Percentiles rank a stretch among this genome's conserved stretches.
Evolutionary conservation across 2,113 vertebrate genomes (phyloP).

Genomic region (Phycodurus eques): DNA sequence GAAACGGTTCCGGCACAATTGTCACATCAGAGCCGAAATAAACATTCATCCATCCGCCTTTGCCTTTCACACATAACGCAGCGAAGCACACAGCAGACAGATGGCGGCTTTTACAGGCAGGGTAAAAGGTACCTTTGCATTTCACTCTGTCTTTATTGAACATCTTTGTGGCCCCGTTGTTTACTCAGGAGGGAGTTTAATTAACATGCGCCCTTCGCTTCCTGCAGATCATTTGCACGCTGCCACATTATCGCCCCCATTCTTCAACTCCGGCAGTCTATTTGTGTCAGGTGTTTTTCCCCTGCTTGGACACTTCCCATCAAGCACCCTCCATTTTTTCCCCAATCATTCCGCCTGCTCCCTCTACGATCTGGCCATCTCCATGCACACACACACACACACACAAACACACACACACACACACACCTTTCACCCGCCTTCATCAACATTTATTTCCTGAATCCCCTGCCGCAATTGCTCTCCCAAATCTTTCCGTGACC

Average conservation of each 20-base stretch:
- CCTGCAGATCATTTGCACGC: not conserved
- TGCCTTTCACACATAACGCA: not conserved
- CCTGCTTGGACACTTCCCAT: not conserved
- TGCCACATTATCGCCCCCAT: slow-evolving; percentile 1
- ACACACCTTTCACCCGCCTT: not conserved
- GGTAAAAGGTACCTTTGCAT: not conserved
- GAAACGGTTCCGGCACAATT: not conserved
- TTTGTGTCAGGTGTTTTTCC: not conserved
- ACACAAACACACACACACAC: not conserved
- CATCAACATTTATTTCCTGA: slow-evolving; percentile 2
- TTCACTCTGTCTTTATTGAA: slow-evolving; percentile 9
- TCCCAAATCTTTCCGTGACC: not conserved
- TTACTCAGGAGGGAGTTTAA: not conserved
- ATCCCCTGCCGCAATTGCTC: not conserved
- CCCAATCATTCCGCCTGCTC: not conserved
- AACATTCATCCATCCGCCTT: not conserved
- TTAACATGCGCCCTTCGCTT: not conserved
- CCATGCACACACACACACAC: not conserved
- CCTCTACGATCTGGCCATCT: not conserved
- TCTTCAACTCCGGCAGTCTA: slow-evolving; percentile 1
- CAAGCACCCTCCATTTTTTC: not conserved
- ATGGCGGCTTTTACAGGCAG: not conserved
- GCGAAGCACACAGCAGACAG: not conserved
- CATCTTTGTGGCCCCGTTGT: slow-evolving; percentile 5
- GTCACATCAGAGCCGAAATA: not conserved